These are phyloP conservation scores for Callimorpha dominula DNA, from an alignment of 2,888 invertebrate species.

Conservation along the genomic window DNA sequence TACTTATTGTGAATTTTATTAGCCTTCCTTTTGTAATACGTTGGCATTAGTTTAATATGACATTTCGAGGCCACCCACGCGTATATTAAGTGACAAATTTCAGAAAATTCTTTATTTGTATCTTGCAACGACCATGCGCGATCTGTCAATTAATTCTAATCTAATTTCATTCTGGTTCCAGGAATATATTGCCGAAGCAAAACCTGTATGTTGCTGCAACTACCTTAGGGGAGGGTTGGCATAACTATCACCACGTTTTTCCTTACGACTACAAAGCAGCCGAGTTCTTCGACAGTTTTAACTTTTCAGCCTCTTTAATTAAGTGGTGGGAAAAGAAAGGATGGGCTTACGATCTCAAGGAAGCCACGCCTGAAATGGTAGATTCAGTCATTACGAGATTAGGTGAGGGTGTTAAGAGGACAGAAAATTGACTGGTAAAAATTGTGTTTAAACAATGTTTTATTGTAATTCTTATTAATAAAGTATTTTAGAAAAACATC, in stretches of 20 bases:
- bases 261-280: slow-evolving; percentile 84
- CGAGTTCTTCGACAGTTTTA: slow-evolving; percentile 57
- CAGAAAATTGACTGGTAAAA: background rate
- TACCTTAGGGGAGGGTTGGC: slow-evolving; percentile 87
- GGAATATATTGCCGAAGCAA: slow-evolving; percentile 18
- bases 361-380: slow-evolving; percentile 23
- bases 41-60: too few species aligned
- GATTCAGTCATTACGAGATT: slow-evolving; percentile 15
- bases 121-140: too few species aligned
- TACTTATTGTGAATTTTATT: too few species aligned
- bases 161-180: too few species aligned
- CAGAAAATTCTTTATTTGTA: too few species aligned
- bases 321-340: slow-evolving; percentile 32
- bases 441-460: too few species aligned
- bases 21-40: too few species aligned
- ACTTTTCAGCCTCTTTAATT: slow-evolving; percentile 5
- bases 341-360: slow-evolving; percentile 44
- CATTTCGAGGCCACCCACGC: too few species aligned
- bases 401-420: slow-evolving; percentile 6
- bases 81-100: too few species aligned
- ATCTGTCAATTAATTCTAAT: too few species aligned
- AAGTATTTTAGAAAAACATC: too few species aligned
- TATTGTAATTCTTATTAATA: background rate
- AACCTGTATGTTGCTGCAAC: slow-evolving; percentile 73
- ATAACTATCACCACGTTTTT: slow-evolving; percentile 90